phyloP scores from a whole-genome alignment of 2,888 invertebrate genomes.

The Margaritifera margaritifera region DNA sequence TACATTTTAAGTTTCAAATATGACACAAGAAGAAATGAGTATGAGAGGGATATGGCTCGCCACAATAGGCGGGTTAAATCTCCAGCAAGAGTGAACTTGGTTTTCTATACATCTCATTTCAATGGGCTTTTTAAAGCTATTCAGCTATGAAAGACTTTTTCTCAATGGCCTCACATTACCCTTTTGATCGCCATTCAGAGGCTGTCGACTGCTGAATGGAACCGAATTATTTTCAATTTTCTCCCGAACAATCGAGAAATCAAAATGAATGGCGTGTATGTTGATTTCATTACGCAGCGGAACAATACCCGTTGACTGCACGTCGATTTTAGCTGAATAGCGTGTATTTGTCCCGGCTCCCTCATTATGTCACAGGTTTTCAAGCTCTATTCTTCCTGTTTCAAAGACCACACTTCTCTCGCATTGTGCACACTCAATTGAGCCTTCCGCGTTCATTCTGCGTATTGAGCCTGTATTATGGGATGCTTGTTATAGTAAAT shows the following conservation, averaged over 20 bases:
- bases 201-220: constrained; percentile 50
- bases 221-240: constrained; percentile 71
- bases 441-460: constrained; percentile 40
- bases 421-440: constrained; percentile 53
- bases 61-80: constrained; percentile 6
- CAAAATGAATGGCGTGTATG: constrained; percentile 61
- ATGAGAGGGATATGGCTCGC: constrained; percentile 1
- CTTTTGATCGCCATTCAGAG: constrained; percentile 55
- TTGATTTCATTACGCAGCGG: constrained; percentile 66
- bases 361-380: constrained; percentile 63
- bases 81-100: not conserved
- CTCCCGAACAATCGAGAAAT: constrained; percentile 64
- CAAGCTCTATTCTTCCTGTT: constrained; percentile 48
- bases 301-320: constrained; percentile 61
- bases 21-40: constrained; percentile 32
- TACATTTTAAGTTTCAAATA: constrained; percentile 19
- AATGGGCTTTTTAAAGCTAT: constrained; percentile 49
- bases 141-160: constrained; percentile 56
- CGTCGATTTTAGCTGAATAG: constrained; percentile 62
- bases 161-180: constrained; percentile 40
- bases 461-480: constrained; percentile 5
- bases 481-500: no score
- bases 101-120: constrained; percentile 37
- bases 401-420: constrained; percentile 44
- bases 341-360: constrained; percentile 62